Base-by-base conservation (phyloP, 1,140 invertebrate species). In the Schlechtendalia chinensis region DNA sequence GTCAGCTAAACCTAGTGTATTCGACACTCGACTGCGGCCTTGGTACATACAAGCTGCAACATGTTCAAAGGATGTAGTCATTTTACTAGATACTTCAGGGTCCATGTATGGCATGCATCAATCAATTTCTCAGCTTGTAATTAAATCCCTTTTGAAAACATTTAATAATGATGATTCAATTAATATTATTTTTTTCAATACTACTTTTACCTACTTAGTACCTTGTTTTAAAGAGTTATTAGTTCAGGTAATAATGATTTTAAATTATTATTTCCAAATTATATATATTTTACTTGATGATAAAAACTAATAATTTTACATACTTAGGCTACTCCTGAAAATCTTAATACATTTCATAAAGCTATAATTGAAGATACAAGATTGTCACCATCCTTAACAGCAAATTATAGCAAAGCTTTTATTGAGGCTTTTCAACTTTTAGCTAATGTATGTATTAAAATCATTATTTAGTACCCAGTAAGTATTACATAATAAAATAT, bases 11-110 rank as follows among this genome's bases (percentile, higher is more conserved):
- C 61, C 79, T 27, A 79, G 80, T 74, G 86, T 90, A 1, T 97
- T 95, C 84, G 95, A 97, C 84, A 96, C 94, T 83, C 89, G 96
- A 14, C 91, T 93, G 22, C 88, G 93, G 65, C 93, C 93, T 29
- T 97, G 96, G 95, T 99, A 97, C 85, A 97, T 99, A 82, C 93
- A 98, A 87, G 97, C 97, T 1, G 95, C 97, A 0, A 97, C 96
- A 0, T 97, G 96, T 83, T 96, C 96, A 14, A 99, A 99, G 87
- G 97, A 99, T 85, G 91, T 99, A 82, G 90, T 99, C 27, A 97
- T 99, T 82, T 87, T 99, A 29, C 88, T 99, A 58, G 98, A 99
- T 85, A 91, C 90, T 56, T 95, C 95, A 81, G 98, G 98, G n/a
- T 98, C 97, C 17, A 99, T 99, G 98, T 93, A 92, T 27, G 98